A percentile compares a stretch with the other conserved stretches of the same genome.
phyloP scores from a whole-genome alignment of 2,797 vertebrate species.

The Pangasius larnaudii region DNA sequence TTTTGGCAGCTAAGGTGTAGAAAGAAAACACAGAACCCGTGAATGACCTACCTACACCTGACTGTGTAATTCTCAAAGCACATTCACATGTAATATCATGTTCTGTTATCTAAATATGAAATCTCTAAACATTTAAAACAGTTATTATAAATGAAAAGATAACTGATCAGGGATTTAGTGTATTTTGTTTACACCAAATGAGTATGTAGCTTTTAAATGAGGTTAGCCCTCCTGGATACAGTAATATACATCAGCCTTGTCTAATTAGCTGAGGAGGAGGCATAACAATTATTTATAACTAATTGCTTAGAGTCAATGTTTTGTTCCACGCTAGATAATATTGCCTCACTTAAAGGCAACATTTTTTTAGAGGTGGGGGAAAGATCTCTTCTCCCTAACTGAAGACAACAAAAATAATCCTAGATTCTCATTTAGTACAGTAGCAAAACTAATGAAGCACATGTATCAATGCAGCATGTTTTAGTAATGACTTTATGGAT shows the following conservation, averaged over 20 bases:
- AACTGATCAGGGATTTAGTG: neutral
- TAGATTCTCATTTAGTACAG: neutral
- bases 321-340: neutral
- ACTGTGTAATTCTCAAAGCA: neutral
- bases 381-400: neutral
- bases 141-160: neutral
- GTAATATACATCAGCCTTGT: neutral
- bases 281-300: neutral
- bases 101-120: neutral
- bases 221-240: neutral
- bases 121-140: neutral
- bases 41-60: neutral
- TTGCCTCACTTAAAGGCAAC: neutral
- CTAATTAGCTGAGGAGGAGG: neutral
- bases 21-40: neutral
- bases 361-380: neutral
- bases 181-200: neutral
- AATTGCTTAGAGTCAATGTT: neutral
- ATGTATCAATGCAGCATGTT: neutral
- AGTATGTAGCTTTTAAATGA: neutral
- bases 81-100: neutral
- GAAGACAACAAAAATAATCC: neutral
- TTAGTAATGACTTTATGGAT: neutral
- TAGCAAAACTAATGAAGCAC: neutral
- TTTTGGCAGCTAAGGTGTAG: neutral